Evolutionary conservation across 2,797 vertebrate species (phyloP), one percentile per base, ranked within the genome.

Genomic region (Oceanodroma leucorhoa): DNA sequence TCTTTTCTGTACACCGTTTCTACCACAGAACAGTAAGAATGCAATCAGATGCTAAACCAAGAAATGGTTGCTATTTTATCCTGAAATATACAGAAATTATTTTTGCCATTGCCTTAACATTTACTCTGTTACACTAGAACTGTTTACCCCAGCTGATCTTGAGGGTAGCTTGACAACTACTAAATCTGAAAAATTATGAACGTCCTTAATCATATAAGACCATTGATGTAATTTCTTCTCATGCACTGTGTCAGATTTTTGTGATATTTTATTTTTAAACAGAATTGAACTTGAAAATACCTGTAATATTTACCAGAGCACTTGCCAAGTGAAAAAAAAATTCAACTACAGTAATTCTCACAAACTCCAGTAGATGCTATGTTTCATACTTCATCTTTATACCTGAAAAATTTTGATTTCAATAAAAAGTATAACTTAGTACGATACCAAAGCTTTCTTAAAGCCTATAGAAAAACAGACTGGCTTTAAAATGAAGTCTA

Each of bases 231-330:
- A 58, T 92, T 85, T 71, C 30, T 92, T 43, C 36, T 91, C 67
- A 57, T 81, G 55, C n/a, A 61, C 76, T 61, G 45, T 73, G 43
- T 72, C 73, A 60, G 48, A 83, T 94, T 83, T 61, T 93, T 96
- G 90, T 95, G 96, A 93, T 88, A 93, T 96, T 97, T 96, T 82
- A 36, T 92, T 94, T 94, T 93, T 81, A 57, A 43, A 61, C 87
- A 79, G 89, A 91, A 92, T 86, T 95, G 95, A 96, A 84, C 96
- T 96, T 65, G 40, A 95, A 93, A 67, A 54, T 90, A 88, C 69
- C 93, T 94, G 86, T 90, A 93, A 96, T 93, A 96, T 97, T 97
- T 97, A 95, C 70, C 88, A 96, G 89, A 69, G 54, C 79, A 71
- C 90, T 93, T 90, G 79, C 83, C 38, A 85, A 95, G 58, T 80